Conservation (phyloP, 2,797 vertebrate genomes). For the Gallinago solitaria region DNA sequence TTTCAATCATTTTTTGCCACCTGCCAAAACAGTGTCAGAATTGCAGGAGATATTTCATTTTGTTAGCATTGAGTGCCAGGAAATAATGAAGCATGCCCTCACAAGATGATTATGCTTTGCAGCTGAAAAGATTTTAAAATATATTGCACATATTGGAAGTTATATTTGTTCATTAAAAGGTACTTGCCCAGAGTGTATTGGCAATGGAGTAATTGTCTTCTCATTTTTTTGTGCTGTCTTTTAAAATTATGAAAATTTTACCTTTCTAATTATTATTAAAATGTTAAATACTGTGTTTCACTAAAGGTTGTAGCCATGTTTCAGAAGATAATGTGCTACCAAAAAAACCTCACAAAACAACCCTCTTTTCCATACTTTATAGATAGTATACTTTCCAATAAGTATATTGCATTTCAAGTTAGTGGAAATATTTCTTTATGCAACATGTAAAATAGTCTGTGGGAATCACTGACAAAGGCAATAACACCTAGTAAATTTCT, state of each 20-base stretch:
- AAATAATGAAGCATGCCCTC: not conserved
- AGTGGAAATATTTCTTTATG: not conserved
- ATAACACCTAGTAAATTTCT: not conserved
- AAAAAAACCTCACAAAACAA: rapidly evolving
- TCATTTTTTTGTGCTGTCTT: not conserved
- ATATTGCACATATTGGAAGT: not conserved
- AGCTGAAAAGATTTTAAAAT: not conserved
- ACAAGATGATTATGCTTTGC: not conserved
- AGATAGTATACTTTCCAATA: not conserved
- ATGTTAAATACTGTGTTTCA: not conserved
- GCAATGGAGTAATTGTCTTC: not conserved
- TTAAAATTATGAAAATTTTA: not conserved
- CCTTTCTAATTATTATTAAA: not conserved
- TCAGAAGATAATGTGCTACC: not conserved
- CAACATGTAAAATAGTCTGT: not conserved
- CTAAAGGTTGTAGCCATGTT: not conserved
- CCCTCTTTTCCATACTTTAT: rapidly evolving
- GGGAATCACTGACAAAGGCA: not conserved
- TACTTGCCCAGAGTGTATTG: not conserved
- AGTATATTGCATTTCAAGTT: not conserved
- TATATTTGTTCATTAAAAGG: not conserved
- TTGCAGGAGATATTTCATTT: not conserved
- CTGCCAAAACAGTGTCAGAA: not conserved
- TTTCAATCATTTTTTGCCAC: not conserved
- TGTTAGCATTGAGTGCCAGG: not conserved